Evolutionary conservation across 2,113 vertebrate species (phyloP), one percentile per base, ranked within the genome.

Genomic region (Myodes glareolus): DNA sequence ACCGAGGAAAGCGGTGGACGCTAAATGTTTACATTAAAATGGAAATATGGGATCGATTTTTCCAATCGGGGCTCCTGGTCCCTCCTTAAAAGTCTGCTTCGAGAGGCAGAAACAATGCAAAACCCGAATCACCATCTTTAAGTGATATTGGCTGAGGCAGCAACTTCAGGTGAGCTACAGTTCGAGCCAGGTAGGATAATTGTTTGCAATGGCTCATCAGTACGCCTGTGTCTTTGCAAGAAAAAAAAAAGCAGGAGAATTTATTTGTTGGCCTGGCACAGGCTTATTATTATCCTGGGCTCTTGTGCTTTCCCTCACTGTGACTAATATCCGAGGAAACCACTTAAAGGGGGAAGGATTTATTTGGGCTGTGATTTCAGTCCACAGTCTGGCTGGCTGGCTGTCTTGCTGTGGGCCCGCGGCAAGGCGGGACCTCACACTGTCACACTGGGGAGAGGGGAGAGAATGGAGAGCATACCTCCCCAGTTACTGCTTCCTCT

Each of bases 21-120:
- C 80, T 96, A 81, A 96, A 73, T 96, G 84, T 97, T 95, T 97
- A 96, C 93, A 97, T 97, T 97, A 96, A 97, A 96, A 98, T 97
- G 97, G 97, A 95, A 96, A 97, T 97, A 94, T 39, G 76, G 93
- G 85, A 97, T 98, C 42, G 65, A 96, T 97, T 97, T 97, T 97
- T 96, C 93, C 85, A 88, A 92, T 11, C 23, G 52, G 81, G 65
- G 78, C 90, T 90, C 63, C 82, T 75, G 33, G 94, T 97, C 93
- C 55, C 92, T 88, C 87, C 92, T 73, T 25, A 88, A 94, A 97
- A 96, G 92, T 93, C 58, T 42, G 82, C 45, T 95, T 84, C 29
- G 16, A 39, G 90, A 86, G 90, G 55, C 72, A 70, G 47, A 96
- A 89, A 94, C 93, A 96, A 96, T 95, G 67, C 90, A 88, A 67